Evolutionary conservation across 2,888 invertebrate genomes (phyloP), one percentile per base, ranked within the genome.

Genomic region (Pomacea canaliculata): DNA sequence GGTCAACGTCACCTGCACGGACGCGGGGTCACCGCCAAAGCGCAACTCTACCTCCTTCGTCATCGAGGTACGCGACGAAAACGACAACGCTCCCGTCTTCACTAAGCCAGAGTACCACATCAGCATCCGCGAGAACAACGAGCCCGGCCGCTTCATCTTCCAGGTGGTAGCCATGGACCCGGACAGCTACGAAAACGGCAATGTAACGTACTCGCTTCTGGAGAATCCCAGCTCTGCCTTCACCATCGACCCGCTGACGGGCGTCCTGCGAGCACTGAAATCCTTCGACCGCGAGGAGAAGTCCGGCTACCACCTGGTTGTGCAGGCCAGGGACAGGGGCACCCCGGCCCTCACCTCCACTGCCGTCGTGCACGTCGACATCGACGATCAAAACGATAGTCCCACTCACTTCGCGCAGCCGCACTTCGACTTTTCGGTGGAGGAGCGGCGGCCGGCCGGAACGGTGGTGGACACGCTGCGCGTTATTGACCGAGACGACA

Each of bases 361-460:
- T 88, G 95, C 97, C 0, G 95, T 95, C 86, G 96, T 99, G 0
- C 97, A 98, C 90, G 96, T 99, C 83, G 95, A 96, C 0, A 94
- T 99, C 0, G 95, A 95, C 0, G 99, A 99, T 89, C 97, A 97
- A 0, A 99, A 99, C 89, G 99, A 99, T 89, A 80, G 80, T 56
- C 79, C 81, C 19, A 79, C 81, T 23, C 69, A 70, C 37, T 83
- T 83, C 67, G 60, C 73, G 19, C 63, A 73, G 49, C 73, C 79
- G 12, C 76, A 76, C 70, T 80, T 82, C 70, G 73, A 79, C 23
- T 76, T 82, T 60, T 65, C 67, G 16, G 76, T 82, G 18, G 70
- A 73, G 56, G 82, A 82, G 56, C 78, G 79, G 51, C 73, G 62
- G 59, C 78, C 76, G 16, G 71, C 75, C 9, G 67, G 78, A n/a